Conservation (phyloP, 2,888 invertebrate genomes). For the Heliconius ethilla region DNA sequence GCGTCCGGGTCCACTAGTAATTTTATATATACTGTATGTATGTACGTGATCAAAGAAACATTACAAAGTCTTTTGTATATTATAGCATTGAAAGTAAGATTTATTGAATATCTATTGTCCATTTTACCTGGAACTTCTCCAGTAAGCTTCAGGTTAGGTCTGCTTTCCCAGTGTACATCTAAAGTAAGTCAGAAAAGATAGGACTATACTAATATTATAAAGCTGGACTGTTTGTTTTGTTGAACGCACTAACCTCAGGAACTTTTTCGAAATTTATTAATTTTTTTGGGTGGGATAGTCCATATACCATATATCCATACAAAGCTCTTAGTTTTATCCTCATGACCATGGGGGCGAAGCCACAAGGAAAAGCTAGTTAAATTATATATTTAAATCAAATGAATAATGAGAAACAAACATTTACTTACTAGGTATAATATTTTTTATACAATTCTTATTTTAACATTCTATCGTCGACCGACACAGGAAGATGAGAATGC, state of each 20-base stretch:
- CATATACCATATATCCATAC: too few species aligned
- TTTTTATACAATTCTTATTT: conserved; percentile 21
- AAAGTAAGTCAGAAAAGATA: too few species aligned
- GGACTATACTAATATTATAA: not conserved
- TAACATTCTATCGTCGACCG: conserved; percentile 41
- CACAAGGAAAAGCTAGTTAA: not conserved
- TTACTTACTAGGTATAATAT: not conserved
- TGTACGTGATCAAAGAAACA: conserved; percentile 24
- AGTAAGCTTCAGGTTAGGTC: too few species aligned
- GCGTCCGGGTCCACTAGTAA: too few species aligned
- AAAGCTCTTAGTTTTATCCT: too few species aligned
- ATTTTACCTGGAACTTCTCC: too few species aligned
- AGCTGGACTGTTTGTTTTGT: too few species aligned
- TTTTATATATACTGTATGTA: conserved; percentile 16
- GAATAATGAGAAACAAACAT: not conserved
- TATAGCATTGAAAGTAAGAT: not conserved
- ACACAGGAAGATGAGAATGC: conserved; percentile 37
- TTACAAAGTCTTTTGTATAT: not conserved
- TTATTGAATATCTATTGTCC: too few species aligned
- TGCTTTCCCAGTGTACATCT: too few species aligned
- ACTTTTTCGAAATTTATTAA: too few species aligned
- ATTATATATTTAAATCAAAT: not conserved
- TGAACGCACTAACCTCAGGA: too few species aligned
- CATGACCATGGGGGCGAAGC: not conserved
- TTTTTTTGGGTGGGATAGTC: too few species aligned